Conservation (phyloP, 2,113 vertebrate genomes). For the Lichenostomus cassidix region DNA sequence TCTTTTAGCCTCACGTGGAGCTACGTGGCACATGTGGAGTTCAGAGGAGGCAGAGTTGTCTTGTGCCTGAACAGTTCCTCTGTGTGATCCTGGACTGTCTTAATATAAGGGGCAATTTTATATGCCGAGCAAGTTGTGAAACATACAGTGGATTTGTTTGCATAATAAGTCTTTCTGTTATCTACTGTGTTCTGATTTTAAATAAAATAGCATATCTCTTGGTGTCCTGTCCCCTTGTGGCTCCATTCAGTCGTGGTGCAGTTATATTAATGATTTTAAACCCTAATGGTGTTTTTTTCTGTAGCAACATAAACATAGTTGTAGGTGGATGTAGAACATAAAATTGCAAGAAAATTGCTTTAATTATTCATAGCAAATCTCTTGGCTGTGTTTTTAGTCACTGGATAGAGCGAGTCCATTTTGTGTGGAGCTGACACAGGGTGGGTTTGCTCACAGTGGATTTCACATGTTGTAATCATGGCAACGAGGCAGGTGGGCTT, state of each 20-base stretch:
- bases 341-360: background rate
- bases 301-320: background rate
- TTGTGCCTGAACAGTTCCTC: background rate
- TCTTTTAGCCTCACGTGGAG: background rate
- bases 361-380: background rate
- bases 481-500: fast-evolving
- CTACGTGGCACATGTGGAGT: background rate
- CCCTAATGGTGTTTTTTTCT: background rate
- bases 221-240: background rate
- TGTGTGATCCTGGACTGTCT: background rate
- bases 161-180: constrained; percentile 62
- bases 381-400: background rate
- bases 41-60: background rate
- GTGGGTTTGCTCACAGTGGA: background rate
- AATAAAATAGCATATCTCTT: constrained; percentile 65
- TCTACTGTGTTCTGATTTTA: constrained; percentile 65
- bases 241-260: background rate
- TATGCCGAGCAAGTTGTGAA: constrained; percentile 24
- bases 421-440: background rate
- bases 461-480: background rate
- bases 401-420: fast-evolving
- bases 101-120: background rate
- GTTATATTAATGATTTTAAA: fast-evolving
- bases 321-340: background rate
- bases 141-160: constrained; percentile 63